Conservation (phyloP, 2,797 vertebrate species). For the Natrix natrix region DNA sequence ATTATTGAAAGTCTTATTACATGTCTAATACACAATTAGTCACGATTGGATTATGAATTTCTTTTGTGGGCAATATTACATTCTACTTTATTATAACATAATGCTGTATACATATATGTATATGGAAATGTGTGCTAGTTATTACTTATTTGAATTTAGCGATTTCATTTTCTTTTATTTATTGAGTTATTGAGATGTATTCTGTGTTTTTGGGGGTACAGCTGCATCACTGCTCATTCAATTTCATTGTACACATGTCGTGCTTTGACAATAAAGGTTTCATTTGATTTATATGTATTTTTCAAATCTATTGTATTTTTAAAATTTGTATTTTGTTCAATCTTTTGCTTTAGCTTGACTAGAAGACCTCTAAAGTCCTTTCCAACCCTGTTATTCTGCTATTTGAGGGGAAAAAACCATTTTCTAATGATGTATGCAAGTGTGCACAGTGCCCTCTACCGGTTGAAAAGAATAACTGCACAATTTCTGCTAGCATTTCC, state of each 20-base stretch:
- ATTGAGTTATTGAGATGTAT: too few relatives aligned
- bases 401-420: not conserved
- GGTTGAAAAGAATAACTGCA: conserved; percentile 54
- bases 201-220: too few relatives aligned
- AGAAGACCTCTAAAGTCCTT: not conserved
- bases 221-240: too few relatives aligned
- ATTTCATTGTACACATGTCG: too few relatives aligned
- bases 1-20: conserved; percentile 61
- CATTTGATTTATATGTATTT: not conserved
- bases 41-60: conserved; percentile 61
- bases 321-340: not conserved
- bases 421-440: not conserved
- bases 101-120: too few relatives aligned
- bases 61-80: not conserved
- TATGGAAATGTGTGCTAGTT: too few relatives aligned
- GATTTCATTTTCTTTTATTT: too few relatives aligned
- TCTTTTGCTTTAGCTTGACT: not conserved
- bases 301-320: not conserved
- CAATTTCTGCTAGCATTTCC: not conserved
- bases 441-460: conserved; percentile 61
- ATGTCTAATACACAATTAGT: conserved; percentile 57
- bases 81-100: not conserved
- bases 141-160: too few relatives aligned
- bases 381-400: not conserved
- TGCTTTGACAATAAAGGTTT: too few relatives aligned